phyloP scores from a whole-genome alignment of 1,140 invertebrate genomes.

The Bombus huntii region DNA sequence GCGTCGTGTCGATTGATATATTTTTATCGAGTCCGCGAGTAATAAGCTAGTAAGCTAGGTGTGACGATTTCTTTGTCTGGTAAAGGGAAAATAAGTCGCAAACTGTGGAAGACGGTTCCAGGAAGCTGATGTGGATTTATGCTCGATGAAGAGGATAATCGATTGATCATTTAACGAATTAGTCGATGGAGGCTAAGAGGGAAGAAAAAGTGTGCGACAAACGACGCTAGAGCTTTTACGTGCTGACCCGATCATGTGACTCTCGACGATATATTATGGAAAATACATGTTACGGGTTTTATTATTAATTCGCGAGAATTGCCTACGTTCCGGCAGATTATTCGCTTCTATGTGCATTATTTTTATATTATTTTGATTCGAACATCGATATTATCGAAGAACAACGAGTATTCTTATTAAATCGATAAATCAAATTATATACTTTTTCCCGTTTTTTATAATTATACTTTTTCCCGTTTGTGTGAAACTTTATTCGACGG shows the following conservation, averaged over 20 bases:
- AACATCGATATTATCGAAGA: too few species aligned
- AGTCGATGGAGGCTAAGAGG: conserved; percentile 51
- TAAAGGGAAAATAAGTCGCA: conserved; percentile 36
- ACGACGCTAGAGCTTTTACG: background rate
- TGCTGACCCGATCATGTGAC: conserved; percentile 1
- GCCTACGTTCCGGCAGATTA: too few species aligned
- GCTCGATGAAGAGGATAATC: conserved; percentile 64
- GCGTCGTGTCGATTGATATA: background rate
- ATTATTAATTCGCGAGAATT: background rate
- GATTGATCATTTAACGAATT: conserved; percentile 67
- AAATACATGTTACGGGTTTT: background rate
- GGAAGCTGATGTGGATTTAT: conserved; percentile 48
- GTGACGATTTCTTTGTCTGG: conserved; percentile 2
- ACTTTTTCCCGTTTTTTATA: too few species aligned
- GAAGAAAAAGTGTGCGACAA: conserved; percentile 14
- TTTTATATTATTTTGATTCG: too few species aligned
- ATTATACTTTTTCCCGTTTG: too few species aligned
- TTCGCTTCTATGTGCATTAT: too few species aligned
- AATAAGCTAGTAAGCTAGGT: background rate
- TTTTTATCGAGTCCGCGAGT: background rate
- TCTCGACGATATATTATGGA: background rate
- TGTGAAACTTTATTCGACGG: background rate
- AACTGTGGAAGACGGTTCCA: conserved; percentile 41
- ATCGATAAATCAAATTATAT: too few species aligned
- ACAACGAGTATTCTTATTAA: too few species aligned